Evolutionary conservation across 2,888 invertebrate genomes (phyloP).

Genomic region (Aricia artaxerxes): DNA sequence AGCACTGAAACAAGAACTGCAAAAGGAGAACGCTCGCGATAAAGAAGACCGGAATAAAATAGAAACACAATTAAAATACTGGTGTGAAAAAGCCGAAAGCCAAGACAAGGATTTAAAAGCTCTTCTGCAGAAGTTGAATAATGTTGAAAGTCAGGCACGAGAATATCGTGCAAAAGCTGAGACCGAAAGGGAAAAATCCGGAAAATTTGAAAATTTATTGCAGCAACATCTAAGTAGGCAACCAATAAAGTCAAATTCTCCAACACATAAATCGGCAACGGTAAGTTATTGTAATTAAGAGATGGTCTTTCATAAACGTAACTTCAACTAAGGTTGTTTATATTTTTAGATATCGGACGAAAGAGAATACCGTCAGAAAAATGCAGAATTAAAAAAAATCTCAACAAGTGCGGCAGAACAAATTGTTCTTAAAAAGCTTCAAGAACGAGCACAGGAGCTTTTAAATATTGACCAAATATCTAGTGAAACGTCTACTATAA

Average conservation of each 20-base stretch:
- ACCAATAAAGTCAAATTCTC: constrained; percentile 34
- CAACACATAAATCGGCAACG: constrained; percentile 35
- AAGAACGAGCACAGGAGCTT: constrained; percentile 69
- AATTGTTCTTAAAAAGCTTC: constrained; percentile 59
- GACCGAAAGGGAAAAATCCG: constrained; percentile 56
- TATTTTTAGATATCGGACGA: constrained; percentile 27
- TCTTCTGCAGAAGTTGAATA: constrained; percentile 63
- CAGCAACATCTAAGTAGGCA: constrained; percentile 51
- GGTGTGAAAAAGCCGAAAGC: constrained; percentile 61
- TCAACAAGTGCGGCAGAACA: constrained; percentile 42
- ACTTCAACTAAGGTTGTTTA: not conserved
- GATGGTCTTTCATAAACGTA: not conserved
- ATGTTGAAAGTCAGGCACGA: constrained; percentile 61
- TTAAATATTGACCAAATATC: constrained; percentile 60
- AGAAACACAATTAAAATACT: constrained; percentile 60
- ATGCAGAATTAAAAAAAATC: constrained; percentile 39
- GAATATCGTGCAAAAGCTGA: constrained; percentile 60
- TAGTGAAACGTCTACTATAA: constrained; percentile 56
- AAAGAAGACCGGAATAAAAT: constrained; percentile 55
- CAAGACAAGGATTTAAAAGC: constrained; percentile 66
- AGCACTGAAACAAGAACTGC: constrained; percentile 69
- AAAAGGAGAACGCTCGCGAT: constrained; percentile 56
- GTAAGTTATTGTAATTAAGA: constrained; percentile 35
- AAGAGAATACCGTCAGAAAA: constrained; percentile 36
- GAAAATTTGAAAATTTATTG: constrained; percentile 56